These are phyloP conservation scores for Sardina pilchardus DNA, from an alignment of 2,113 vertebrate genomes.

Conservation along the genomic window DNA sequence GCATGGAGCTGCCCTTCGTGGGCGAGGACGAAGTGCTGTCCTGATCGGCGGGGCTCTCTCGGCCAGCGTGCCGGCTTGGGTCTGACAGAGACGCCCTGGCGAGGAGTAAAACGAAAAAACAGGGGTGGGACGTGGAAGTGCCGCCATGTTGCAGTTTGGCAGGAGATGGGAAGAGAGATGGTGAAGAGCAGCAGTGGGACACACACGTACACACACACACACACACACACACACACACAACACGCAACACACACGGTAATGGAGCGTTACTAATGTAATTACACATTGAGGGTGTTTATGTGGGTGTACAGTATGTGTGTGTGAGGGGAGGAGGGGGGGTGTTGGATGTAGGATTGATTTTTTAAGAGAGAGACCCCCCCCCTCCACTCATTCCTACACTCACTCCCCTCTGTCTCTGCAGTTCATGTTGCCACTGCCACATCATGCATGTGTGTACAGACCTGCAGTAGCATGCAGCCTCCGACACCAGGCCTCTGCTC, in stretches of 20 bases:
- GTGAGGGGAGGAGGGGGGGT: not conserved
- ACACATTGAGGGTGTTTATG: not conserved
- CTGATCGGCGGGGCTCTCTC: slow-evolving; percentile 67
- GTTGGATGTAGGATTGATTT: not conserved
- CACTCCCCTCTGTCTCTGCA: not conserved
- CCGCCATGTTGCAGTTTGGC: not conserved
- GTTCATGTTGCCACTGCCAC: slow-evolving; percentile 20
- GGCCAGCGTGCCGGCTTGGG: not conserved
- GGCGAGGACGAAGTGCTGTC: slow-evolving; percentile 86
- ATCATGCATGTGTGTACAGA: slow-evolving; percentile 52
- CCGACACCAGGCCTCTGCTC: slow-evolving; percentile 40
- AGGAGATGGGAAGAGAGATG: not conserved
- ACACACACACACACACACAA: too few species aligned
- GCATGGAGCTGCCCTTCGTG: slow-evolving; percentile 77
- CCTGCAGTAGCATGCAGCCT: slow-evolving; percentile 46
- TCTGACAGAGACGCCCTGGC: not conserved
- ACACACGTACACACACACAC: too few species aligned
- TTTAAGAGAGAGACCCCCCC: not conserved
- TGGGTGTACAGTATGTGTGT: not conserved
- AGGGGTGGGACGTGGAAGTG: not conserved
- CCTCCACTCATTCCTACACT: not conserved
- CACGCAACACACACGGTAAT: not conserved
- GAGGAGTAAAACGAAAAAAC: too few species aligned
- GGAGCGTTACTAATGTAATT: not conserved
- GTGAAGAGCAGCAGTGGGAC: not conserved